Conservation (phyloP, 37 sponge, comb jelly and placozoan genomes). For the Petrosia ficiformis region DNA sequence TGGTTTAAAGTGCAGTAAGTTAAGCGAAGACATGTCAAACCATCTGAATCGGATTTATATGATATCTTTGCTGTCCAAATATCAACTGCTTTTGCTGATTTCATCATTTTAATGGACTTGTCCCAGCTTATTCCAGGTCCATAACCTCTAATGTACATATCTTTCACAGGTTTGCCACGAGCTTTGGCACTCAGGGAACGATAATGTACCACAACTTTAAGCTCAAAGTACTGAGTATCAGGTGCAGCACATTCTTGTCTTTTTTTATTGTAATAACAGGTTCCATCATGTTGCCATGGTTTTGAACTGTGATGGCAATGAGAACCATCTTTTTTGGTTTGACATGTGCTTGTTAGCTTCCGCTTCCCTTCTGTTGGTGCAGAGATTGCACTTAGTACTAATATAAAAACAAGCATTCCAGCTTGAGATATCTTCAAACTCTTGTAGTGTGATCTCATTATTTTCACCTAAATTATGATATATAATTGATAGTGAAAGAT, state of each 20-base stretch:
- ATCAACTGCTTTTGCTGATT: constrained; percentile 15
- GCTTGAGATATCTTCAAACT: no score
- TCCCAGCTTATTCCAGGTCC: constrained; percentile 71
- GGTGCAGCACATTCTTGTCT: constrained; percentile 11
- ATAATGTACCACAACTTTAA: constrained; percentile 4
- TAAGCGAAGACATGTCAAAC: constrained; percentile 19
- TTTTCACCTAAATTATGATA: no score
- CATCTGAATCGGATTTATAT: constrained; percentile 40
- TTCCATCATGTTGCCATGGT: constrained; percentile 43
- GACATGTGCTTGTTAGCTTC: no score
- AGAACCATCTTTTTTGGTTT: constrained; percentile 13
- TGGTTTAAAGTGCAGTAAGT: constrained; percentile 51
- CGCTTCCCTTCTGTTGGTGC: no score
- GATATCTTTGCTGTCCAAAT: constrained; percentile 35
- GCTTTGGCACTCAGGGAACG: background rate
- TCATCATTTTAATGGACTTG: constrained; percentile 37
- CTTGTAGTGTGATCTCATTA: no score
- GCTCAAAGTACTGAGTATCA: constrained; percentile 19
- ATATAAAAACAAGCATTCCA: no score
- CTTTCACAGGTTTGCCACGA: background rate
- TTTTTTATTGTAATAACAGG: background rate
- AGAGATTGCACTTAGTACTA: no score
- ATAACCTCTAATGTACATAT: constrained; percentile 62
- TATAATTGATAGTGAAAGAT: no score
- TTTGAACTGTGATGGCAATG: constrained; percentile 3